Percentiles rank a stretch among this genome's conserved stretches.
These are phyloP conservation scores for Passer domesticus DNA, from an alignment of 2,113 vertebrate species.

Conservation along the genomic window DNA sequence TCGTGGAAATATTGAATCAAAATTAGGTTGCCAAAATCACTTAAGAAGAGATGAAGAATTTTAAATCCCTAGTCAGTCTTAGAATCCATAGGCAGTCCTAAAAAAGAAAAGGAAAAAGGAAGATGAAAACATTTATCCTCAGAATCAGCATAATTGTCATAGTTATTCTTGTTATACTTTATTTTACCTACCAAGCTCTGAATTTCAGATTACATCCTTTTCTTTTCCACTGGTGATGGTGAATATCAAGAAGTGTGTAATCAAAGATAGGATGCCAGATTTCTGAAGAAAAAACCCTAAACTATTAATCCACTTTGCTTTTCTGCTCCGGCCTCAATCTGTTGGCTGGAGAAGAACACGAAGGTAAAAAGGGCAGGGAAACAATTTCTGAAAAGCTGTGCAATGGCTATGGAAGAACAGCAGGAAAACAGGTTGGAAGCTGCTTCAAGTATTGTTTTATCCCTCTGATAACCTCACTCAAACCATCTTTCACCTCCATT, in stretches of 20 bases:
- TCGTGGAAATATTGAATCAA: conserved; percentile 1
- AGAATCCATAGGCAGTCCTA: background rate
- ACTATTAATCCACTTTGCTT: background rate
- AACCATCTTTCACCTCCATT: background rate
- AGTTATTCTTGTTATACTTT: conserved; percentile 13
- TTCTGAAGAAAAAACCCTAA: background rate
- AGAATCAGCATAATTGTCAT: conserved; percentile 22
- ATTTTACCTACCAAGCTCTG: background rate
- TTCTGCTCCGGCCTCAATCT: background rate
- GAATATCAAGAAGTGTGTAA: background rate
- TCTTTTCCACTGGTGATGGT: background rate
- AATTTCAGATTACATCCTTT: background rate
- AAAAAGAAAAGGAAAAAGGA: background rate
- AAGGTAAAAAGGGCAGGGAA: conserved; percentile 21
- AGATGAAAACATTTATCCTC: background rate
- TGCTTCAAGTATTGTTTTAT: background rate
- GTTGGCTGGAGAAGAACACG: background rate
- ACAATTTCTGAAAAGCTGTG: background rate
- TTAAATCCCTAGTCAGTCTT: conserved; percentile 4
- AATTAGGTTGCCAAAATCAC: conserved; percentile 38
- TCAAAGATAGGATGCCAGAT: background rate
- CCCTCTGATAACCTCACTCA: background rate
- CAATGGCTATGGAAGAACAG: background rate
- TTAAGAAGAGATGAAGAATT: conserved; percentile 45
- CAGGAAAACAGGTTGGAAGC: background rate